A percentile compares a stretch with the other conserved stretches of the same genome.
Conservation (phyloP, 2,113 vertebrate species). For the Raphicerus campestris region DNA sequence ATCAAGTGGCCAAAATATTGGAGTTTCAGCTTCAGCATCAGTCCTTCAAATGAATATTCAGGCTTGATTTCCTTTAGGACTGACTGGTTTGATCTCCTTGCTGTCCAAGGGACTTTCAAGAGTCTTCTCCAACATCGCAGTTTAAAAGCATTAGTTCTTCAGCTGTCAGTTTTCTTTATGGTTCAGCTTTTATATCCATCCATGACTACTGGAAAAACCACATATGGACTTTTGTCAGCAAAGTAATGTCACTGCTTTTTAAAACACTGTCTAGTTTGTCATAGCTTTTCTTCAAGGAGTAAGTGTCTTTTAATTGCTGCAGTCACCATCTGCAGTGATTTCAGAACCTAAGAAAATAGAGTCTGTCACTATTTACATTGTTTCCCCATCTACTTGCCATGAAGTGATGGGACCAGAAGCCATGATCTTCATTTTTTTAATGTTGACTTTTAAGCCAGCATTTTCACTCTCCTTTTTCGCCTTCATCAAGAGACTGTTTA, state of each 20-base stretch:
- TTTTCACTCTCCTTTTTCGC: not conserved
- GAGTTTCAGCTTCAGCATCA: not conserved
- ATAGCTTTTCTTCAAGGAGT: not conserved
- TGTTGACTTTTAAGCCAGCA: not conserved
- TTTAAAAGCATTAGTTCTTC: not conserved
- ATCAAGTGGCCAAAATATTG: not conserved
- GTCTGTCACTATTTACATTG: not conserved
- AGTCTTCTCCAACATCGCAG: not conserved
- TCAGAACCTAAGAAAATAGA: not conserved
- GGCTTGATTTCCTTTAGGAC: not conserved
- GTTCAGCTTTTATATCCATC: not conserved
- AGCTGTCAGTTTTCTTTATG: not conserved
- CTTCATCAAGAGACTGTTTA: not conserved
- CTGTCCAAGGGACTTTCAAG: not conserved
- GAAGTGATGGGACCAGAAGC: not conserved
- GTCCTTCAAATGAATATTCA: not conserved
- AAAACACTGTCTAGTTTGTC: not conserved
- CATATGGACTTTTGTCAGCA: not conserved
- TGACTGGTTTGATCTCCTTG: not conserved
- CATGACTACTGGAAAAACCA: not conserved
- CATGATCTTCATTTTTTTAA: not conserved
- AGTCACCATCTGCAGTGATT: not conserved
- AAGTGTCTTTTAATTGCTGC: not conserved
- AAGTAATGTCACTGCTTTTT: not conserved
- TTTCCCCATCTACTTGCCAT: not conserved